A percentile compares a stretch with the other conserved stretches of the same genome.
phyloP scores from a whole-genome alignment of 2,113 vertebrate genomes.

The Hyaena hyaena region DNA sequence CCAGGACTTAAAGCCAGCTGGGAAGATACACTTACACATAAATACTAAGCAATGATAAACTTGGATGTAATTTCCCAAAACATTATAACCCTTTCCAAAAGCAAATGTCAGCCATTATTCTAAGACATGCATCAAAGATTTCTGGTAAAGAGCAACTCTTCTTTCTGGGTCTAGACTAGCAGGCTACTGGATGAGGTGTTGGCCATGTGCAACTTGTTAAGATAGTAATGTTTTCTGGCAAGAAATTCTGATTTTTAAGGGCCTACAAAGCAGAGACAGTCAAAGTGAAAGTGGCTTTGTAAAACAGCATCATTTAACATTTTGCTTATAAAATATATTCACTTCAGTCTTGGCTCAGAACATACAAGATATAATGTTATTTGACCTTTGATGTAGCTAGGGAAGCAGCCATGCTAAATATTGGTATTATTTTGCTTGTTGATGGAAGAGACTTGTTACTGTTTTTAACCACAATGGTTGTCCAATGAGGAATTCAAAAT shows the following conservation, averaged over 20 bases:
- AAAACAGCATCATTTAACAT: neutral
- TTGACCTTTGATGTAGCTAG: neutral
- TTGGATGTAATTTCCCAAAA: slow-evolving; percentile 20
- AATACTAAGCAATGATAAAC: slow-evolving; percentile 10
- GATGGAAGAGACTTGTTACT: neutral
- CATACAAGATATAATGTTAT: neutral
- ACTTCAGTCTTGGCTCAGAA: slow-evolving; percentile 31
- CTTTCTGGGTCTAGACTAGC: neutral
- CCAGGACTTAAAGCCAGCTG: slow-evolving; percentile 18
- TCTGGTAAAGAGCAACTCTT: neutral
- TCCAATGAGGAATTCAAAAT: slow-evolving; percentile 15
- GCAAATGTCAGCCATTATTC: neutral
- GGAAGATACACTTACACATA: neutral
- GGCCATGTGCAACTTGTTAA: neutral
- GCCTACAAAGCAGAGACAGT: slow-evolving; percentile 28
- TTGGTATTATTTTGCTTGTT: neutral
- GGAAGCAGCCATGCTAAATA: neutral
- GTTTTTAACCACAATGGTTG: neutral
- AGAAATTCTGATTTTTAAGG: slow-evolving; percentile 17
- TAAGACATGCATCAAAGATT: neutral
- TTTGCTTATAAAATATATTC: slow-evolving; percentile 13
- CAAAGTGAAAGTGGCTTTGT: neutral
- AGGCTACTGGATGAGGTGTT: neutral
- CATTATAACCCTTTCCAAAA: slow-evolving; percentile 18
- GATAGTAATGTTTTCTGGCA: neutral